Conservation (phyloP, 2,113 vertebrate genomes). For the Baryphthengus martii region DNA sequence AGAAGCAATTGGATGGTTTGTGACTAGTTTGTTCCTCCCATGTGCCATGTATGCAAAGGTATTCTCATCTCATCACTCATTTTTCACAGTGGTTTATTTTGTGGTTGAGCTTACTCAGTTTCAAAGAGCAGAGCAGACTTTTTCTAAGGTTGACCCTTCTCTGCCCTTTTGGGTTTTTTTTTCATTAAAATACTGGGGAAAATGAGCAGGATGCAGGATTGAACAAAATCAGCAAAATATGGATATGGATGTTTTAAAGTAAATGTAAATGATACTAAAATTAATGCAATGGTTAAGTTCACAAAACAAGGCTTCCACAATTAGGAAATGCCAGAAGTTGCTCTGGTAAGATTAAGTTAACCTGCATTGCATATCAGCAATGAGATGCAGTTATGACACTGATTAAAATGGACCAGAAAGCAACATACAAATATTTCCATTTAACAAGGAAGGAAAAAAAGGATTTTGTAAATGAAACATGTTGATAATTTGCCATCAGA, state of each 20-base stretch:
- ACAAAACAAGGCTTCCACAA: neutral
- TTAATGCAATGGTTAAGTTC: neutral
- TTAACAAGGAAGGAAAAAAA: neutral
- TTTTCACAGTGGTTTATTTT: conserved; percentile 59
- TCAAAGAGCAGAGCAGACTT: neutral
- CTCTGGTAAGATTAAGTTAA: neutral
- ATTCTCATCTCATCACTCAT: conserved; percentile 33
- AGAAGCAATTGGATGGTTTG: neutral
- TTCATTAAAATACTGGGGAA: neutral
- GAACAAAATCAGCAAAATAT: neutral
- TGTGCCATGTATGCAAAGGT: conserved; percentile 21
- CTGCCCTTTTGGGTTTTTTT: neutral
- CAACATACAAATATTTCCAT: neutral
- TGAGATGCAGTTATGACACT: neutral
- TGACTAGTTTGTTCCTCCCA: neutral
- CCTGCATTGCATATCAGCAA: neutral
- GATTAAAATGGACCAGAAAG: neutral
- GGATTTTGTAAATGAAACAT: neutral
- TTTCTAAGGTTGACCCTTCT: neutral
- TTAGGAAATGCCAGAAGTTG: neutral
- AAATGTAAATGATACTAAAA: neutral
- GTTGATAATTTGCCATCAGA: neutral
- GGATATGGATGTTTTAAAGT: neutral
- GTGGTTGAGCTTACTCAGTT: conserved; percentile 29
- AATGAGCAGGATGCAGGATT: neutral